phyloP scores from a whole-genome alignment of 2,113 vertebrate genomes.

The Spilogale gracilis region DNA sequence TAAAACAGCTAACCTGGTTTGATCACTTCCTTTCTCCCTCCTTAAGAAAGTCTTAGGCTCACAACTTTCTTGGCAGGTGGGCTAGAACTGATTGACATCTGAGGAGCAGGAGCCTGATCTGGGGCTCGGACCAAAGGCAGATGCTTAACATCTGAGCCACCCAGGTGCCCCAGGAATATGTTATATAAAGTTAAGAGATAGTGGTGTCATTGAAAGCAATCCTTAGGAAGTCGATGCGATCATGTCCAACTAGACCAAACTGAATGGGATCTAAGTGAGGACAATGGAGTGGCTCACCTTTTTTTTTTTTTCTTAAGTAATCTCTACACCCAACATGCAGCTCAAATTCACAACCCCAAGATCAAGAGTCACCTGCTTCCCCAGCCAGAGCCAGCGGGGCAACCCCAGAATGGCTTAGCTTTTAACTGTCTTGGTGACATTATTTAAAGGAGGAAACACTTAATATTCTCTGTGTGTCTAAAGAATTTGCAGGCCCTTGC shows the following conservation, averaged over 20 bases:
- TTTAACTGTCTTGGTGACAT: not conserved
- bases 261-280: not conserved
- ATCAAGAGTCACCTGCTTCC: not conserved
- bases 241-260: not conserved
- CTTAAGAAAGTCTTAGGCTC: constrained; percentile 16
- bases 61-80: constrained; percentile 23
- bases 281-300: not conserved
- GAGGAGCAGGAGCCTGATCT: not conserved
- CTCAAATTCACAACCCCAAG: not conserved
- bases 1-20: constrained; percentile 44
- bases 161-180: too few species aligned
- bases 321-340: not conserved
- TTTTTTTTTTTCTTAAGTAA: not conserved
- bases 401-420: not conserved
- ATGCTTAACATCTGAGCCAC: too few species aligned
- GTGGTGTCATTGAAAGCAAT: not conserved
- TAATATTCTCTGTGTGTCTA: not conserved
- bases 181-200: not conserved
- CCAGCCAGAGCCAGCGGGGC: not conserved
- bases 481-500: not conserved
- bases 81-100: constrained; percentile 13
- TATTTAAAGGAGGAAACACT: not conserved
- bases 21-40: not conserved
- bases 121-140: too few species aligned
- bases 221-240: not conserved